Conservation (phyloP, 2,888 invertebrate genomes). For the Rotaria macrura region DNA sequence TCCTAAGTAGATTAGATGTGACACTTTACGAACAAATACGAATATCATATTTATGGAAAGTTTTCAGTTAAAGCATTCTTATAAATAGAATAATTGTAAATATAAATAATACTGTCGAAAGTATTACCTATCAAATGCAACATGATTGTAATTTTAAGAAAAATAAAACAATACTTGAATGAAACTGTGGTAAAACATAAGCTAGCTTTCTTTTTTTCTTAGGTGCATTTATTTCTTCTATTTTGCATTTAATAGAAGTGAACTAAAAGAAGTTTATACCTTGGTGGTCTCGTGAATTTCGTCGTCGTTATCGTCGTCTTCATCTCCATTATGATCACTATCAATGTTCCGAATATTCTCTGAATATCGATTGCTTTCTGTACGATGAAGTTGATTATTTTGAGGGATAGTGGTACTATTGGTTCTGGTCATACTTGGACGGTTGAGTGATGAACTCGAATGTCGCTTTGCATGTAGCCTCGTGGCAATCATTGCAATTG, state of each 20-base stretch:
- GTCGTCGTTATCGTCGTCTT: background rate
- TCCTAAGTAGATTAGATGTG: background rate
- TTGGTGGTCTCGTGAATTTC: background rate
- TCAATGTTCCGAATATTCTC: background rate
- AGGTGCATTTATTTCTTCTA: background rate
- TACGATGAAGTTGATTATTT: background rate
- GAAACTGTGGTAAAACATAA: background rate
- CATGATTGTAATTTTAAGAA: background rate
- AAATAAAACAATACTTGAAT: no score
- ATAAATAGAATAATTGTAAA: background rate
- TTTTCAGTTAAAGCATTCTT: no score
- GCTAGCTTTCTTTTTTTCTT: no score
- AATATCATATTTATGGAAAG: background rate
- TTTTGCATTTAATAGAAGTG: background rate
- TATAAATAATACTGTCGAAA: background rate
- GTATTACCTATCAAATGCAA: background rate
- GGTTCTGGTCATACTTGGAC: background rate
- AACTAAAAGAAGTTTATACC: background rate
- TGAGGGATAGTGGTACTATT: background rate
- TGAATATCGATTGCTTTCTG: background rate
- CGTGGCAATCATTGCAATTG: background rate
- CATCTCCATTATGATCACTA: background rate
- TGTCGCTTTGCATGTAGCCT: background rate
- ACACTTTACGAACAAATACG: background rate
- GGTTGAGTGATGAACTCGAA: background rate